phyloP scores from a whole-genome alignment of 2,113 vertebrate genomes.

The Pavo muticus region DNA sequence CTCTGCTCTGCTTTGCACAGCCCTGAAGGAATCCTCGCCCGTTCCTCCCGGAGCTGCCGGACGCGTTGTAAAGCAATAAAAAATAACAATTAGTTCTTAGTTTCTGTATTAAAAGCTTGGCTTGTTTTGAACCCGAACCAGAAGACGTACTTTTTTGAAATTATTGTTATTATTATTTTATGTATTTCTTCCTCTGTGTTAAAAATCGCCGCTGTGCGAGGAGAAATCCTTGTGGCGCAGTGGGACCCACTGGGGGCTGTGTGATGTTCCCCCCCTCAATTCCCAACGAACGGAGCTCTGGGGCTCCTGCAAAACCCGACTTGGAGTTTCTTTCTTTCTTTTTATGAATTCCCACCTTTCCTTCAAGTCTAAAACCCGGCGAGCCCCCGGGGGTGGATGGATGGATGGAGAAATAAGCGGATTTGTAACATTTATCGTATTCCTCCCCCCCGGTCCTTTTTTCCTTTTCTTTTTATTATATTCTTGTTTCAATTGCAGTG shows the following conservation, averaged over 20 bases:
- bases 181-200: constrained; percentile 44
- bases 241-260: no score
- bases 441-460: background rate
- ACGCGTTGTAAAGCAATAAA: background rate
- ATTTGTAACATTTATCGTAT: background rate
- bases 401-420: background rate
- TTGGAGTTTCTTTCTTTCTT: background rate
- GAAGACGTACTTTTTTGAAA: constrained; percentile 20
- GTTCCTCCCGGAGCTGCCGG: background rate
- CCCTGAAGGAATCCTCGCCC: constrained; percentile 31
- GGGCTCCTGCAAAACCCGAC: background rate
- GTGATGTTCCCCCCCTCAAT: no score
- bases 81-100: constrained; percentile 38
- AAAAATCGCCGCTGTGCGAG: background rate
- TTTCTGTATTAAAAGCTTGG: constrained; percentile 58
- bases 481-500: no score
- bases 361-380: background rate
- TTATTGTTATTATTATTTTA: background rate
- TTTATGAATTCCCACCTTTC: background rate
- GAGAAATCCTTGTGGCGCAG: no score
- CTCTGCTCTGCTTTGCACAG: constrained; percentile 16
- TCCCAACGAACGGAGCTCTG: background rate
- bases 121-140: constrained; percentile 61
- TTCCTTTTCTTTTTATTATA: no score
- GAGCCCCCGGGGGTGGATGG: background rate